A percentile compares a stretch with the other conserved stretches of the same genome.
Conservation (phyloP, 2,797 vertebrate species). For the Urophycis tenuis region DNA sequence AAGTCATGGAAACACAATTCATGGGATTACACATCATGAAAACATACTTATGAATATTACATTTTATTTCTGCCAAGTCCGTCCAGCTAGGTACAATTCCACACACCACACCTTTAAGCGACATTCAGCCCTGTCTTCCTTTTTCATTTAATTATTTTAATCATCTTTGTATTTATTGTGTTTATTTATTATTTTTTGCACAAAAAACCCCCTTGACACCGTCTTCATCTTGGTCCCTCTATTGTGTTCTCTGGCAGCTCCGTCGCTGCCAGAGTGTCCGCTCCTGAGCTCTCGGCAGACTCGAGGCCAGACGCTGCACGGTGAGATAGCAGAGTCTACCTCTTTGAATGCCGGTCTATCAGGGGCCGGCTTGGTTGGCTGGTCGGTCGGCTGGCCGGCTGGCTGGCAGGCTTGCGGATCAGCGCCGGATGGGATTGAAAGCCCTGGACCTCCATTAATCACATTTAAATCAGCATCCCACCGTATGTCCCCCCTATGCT, state of each 20-base stretch:
- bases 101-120: neutral
- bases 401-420: slow-evolving; percentile 40
- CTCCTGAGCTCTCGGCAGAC: slow-evolving; percentile 44
- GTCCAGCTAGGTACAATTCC: no score
- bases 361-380: slow-evolving; percentile 48
- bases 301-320: slow-evolving; percentile 39
- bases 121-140: neutral
- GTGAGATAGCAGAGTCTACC: slow-evolving; percentile 43
- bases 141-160: neutral
- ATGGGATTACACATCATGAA: no score
- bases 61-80: no score
- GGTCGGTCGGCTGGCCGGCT: neutral
- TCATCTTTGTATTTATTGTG: neutral
- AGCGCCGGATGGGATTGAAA: slow-evolving; percentile 62
- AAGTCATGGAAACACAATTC: no score
- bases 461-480: slow-evolving; percentile 65
- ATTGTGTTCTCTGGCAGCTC: slow-evolving; percentile 34
- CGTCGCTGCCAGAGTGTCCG: slow-evolving; percentile 19
- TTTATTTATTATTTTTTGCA: neutral
- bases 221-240: neutral
- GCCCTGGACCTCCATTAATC: slow-evolving; percentile 67
- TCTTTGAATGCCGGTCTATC: slow-evolving; percentile 56
- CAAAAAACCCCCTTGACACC: neutral
- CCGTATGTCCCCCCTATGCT: slow-evolving; percentile 48
- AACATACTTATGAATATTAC: no score